phyloP scores from a whole-genome alignment of 2,888 invertebrate species.

The Dysmachus trigonus region DNA sequence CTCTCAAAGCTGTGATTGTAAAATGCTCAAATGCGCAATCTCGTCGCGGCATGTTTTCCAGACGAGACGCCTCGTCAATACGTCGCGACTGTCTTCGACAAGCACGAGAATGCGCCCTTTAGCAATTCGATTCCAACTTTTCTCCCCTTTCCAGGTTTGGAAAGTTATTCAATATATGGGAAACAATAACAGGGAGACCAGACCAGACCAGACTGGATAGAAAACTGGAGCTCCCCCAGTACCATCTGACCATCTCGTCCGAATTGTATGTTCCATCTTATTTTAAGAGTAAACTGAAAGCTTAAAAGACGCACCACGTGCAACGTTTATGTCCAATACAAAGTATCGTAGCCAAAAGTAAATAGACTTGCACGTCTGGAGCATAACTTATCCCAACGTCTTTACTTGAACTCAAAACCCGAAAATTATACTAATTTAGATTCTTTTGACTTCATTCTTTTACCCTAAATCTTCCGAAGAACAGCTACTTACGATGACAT shows the following conservation, averaged over 20 bases:
- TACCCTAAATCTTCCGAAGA: background rate
- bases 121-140: background rate
- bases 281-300: background rate
- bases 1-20: background rate
- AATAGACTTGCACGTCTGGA: no score
- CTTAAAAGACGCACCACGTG: background rate
- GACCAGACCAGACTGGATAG: background rate
- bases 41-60: constrained; percentile 10
- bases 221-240: background rate
- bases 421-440: background rate
- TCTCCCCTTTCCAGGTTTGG: background rate
- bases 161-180: background rate
- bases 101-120: constrained; percentile 24
- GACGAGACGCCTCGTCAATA: constrained; percentile 35
- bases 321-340: background rate
- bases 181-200: background rate
- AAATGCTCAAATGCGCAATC: background rate
- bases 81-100: constrained; percentile 14
- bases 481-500: background rate
- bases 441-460: background rate
- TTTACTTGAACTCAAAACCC: background rate
- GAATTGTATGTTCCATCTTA: background rate
- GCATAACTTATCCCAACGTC: background rate
- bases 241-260: background rate
- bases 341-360: background rate